Conservation (phyloP, 2,797 vertebrate species). For the Petrocephalus sullivani region DNA sequence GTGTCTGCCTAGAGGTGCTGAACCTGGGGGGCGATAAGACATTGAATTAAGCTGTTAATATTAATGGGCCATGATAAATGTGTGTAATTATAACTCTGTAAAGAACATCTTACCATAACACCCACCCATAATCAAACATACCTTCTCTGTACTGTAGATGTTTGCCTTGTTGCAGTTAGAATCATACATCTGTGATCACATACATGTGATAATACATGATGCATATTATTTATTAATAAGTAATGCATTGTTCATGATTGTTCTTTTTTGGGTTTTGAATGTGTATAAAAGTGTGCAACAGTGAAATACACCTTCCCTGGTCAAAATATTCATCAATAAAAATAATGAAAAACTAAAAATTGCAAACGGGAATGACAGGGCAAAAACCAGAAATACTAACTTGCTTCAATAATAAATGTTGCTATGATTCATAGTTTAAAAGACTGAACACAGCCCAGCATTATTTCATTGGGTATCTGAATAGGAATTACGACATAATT, state of each 20-base stretch:
- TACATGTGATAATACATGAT: background rate
- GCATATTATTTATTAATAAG: background rate
- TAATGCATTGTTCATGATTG: background rate
- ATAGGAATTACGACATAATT: background rate
- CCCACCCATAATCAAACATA: background rate
- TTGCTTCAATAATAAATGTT: background rate
- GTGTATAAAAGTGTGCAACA: too few species aligned
- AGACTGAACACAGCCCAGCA: background rate
- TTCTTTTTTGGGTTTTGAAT: too few species aligned
- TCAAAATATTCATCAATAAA: background rate
- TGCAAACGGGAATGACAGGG: background rate
- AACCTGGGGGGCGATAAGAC: slow-evolving; percentile 65
- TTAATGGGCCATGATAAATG: background rate
- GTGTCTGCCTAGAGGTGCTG: slow-evolving; percentile 95
- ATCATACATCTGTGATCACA: background rate
- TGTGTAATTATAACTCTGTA: background rate
- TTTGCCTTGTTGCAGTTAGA: background rate
- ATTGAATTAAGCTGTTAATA: background rate
- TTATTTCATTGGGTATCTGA: background rate
- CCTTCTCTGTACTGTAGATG: background rate
- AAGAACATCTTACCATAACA: background rate
- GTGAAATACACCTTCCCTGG: background rate
- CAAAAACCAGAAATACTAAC: background rate
- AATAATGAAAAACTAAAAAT: background rate
- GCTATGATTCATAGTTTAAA: background rate